These are phyloP conservation scores for Phylloscopus whistleri DNA, from an alignment of 2,113 vertebrate genomes.

Conservation along the genomic window DNA sequence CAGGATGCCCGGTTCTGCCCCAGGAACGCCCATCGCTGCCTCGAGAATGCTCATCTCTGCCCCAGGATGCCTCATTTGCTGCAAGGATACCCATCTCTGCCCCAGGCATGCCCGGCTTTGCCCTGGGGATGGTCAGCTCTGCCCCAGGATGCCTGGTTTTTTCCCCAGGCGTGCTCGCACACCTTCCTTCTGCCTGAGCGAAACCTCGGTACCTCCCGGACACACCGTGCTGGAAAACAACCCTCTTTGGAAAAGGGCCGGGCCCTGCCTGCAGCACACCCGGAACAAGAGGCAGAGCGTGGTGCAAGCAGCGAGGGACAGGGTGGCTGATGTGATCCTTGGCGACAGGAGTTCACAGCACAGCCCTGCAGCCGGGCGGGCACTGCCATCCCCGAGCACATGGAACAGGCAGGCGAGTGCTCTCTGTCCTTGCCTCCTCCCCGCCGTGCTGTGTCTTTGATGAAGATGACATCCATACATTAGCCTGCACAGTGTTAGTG, in stretches of 20 bases:
- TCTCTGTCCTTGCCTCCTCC: not conserved
- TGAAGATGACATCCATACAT: not conserved
- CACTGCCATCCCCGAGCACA: not conserved
- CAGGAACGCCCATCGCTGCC: not conserved
- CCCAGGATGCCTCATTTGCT: not conserved
- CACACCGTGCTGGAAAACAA: not conserved
- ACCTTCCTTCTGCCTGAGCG: no score
- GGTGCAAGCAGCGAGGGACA: no score
- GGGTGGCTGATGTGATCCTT: rapidly evolving
- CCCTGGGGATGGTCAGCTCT: not conserved
- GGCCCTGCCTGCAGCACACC: not conserved
- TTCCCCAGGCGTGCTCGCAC: not conserved
- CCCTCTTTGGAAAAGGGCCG: not conserved
- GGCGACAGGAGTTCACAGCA: not conserved
- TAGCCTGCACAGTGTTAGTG: not conserved
- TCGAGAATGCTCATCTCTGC: not conserved
- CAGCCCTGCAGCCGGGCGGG: not conserved
- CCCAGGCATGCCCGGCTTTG: not conserved
- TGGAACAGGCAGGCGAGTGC: rapidly evolving
- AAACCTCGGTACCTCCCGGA: not conserved
- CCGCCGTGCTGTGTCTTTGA: not conserved
- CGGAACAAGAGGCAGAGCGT: not conserved
- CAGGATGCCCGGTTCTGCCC: not conserved
- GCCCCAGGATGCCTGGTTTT: not conserved
- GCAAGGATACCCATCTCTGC: not conserved